Conservation (phyloP, 2,113 vertebrate genomes). For the Menura novaehollandiae region DNA sequence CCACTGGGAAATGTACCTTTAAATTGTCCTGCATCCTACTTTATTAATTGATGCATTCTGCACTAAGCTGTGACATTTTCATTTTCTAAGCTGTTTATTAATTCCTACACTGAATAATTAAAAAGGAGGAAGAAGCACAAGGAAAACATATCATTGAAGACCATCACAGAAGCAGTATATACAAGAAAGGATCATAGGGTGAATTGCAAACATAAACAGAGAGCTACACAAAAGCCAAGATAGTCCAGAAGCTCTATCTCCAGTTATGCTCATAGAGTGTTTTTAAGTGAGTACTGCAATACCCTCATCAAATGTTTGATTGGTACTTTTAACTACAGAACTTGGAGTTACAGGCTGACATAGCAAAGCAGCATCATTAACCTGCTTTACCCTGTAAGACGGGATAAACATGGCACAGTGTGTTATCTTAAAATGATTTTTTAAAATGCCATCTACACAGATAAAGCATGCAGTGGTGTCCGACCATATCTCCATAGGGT, state of each 20-base stretch:
- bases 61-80: neutral
- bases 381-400: neutral
- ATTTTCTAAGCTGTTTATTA: slow-evolving; percentile 17
- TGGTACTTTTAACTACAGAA: neutral
- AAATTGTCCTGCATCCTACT: neutral
- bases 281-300: neutral
- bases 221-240: neutral
- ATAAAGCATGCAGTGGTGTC: neutral
- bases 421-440: neutral
- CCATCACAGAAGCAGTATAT: neutral
- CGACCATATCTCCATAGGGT: neutral
- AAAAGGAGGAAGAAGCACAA: neutral
- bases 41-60: neutral
- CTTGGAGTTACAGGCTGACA: neutral
- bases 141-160: neutral
- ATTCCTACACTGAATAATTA: neutral
- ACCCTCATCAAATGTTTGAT: neutral
- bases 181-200: neutral
- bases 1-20: neutral
- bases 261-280: neutral
- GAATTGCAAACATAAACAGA: neutral
- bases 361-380: neutral
- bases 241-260: neutral
- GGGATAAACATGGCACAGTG: neutral
- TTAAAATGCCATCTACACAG: neutral